Base-by-base conservation (phyloP, 2,888 invertebrate species). In the Andrena minutula region DNA sequence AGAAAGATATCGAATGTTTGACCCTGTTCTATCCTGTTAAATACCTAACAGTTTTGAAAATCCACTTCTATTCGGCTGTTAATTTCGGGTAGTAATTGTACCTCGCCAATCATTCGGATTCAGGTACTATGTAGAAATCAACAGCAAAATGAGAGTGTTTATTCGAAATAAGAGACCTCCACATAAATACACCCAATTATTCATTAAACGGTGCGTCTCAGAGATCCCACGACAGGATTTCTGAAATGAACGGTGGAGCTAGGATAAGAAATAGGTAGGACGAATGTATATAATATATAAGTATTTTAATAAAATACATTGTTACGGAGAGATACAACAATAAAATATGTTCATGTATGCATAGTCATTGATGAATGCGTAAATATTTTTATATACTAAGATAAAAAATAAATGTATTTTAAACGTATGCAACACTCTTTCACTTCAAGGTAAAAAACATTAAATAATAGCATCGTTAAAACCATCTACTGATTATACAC, bases 301-400 rank as follows among this genome's bases (percentile, higher is more conserved):
- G 79, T 92, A 89, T 90, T 89, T 86, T 86, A 87, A 90, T 89
- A 88, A 87, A 89, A 89, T 89, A 86, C 85, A 90, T 90, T 92
- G 91, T 92, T 92, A 90, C 81, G 60, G 73, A 86, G 82, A 87
- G 77, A 88, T 89, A 89, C 83, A 87, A 84, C 88, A 90, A 89
- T 88, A 80, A 90, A 89, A 87, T 90, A 90, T 89, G 87, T 91
- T 88, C 82, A 88, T 89, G 85, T 90, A 89, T 89, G 88, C 90
- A 89, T 92, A 92, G 91, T 91, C 89, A 90, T 84, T 89, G 89
- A 90, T 88, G 87, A 90, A 91, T 91, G 87, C 86, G 88, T 90
- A 92, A 92, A 89, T 92, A 92, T 93, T 92, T 92, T 92, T 92
- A 92, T 90, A 90, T 84, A 56, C 76, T 91, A 92, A 91, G 90